Conservation (phyloP, 2,113 vertebrate species). For the Panthera leo region DNA sequence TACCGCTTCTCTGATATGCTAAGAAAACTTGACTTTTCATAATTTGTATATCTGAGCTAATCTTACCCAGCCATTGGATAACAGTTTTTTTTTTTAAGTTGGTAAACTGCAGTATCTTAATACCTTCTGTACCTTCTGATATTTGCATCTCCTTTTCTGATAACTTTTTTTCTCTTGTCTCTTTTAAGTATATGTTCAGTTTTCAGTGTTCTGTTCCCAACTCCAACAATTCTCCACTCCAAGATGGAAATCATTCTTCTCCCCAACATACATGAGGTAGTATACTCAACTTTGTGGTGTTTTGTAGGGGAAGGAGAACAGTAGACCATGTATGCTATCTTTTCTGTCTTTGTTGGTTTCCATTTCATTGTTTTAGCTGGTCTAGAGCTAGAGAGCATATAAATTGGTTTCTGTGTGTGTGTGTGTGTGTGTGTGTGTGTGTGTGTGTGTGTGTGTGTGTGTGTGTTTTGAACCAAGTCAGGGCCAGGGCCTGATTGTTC, state of each 20-base stretch:
- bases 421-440: too few relatives aligned
- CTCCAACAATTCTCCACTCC: not conserved
- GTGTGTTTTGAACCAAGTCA: not conserved
- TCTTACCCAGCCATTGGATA: not conserved
- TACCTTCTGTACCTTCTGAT: not conserved
- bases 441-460: too few relatives aligned
- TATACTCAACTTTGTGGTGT: not conserved
- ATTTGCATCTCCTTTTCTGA: not conserved
- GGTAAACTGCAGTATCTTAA: not conserved
- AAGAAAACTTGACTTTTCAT: not conserved
- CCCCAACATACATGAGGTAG: not conserved
- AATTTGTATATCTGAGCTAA: not conserved
- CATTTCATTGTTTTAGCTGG: not conserved
- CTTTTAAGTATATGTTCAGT: not conserved
- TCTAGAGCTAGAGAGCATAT: not conserved
- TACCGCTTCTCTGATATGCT: not conserved
- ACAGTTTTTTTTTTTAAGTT: not conserved
- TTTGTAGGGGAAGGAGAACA: not conserved
- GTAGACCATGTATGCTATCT: not conserved
- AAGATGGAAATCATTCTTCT: not conserved
- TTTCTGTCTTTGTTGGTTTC: not conserved
- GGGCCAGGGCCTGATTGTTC: fast-evolving
- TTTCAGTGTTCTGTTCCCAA: not conserved
- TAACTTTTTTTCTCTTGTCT: not conserved
- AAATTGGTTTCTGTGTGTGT: not conserved